A percentile compares a stretch with the other conserved stretches of the same genome.
These are phyloP conservation scores for Melanchra persicariae DNA, from an alignment of 2,888 invertebrate species.

Conservation along the genomic window DNA sequence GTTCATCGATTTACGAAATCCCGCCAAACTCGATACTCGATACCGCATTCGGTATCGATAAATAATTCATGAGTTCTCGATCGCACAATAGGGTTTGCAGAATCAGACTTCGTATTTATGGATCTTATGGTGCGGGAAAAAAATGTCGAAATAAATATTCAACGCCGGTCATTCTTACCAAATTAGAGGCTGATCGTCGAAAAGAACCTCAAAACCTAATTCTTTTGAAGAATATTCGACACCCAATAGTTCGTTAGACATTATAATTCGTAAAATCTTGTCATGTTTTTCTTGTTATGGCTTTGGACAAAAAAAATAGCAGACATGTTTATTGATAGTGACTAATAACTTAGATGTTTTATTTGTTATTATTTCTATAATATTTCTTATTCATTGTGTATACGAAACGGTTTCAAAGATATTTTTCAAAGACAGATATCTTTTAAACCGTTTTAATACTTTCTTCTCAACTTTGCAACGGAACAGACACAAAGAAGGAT, in stretches of 20 bases:
- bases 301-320: conserved; percentile 22
- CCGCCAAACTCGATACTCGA: conserved; percentile 84
- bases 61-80: conserved; percentile 85
- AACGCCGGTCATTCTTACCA: conserved; percentile 33
- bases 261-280: conserved; percentile 45
- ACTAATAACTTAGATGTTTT: conserved; percentile 37
- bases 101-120: conserved; percentile 82
- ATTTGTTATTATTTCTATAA: conserved; percentile 33
- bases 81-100: conserved; percentile 82
- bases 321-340: conserved; percentile 49
- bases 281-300: conserved; percentile 39
- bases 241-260: conserved; percentile 28
- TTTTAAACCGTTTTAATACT: too few relatives aligned
- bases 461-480: neutral
- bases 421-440: too few relatives aligned
- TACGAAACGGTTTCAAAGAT: conserved; percentile 4
- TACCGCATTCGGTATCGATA: conserved; percentile 82
- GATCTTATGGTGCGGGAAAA: conserved; percentile 71
- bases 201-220: conserved; percentile 51
- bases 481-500: neutral
- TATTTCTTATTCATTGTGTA: conserved; percentile 12
- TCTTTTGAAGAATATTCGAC: conserved; percentile 33
- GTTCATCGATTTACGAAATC: conserved; percentile 85
- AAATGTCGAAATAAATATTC: conserved; percentile 69
- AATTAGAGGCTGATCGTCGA: conserved; percentile 44